Base-by-base conservation (phyloP, 2,888 invertebrate species). In the Lochmaea crataegi region DNA sequence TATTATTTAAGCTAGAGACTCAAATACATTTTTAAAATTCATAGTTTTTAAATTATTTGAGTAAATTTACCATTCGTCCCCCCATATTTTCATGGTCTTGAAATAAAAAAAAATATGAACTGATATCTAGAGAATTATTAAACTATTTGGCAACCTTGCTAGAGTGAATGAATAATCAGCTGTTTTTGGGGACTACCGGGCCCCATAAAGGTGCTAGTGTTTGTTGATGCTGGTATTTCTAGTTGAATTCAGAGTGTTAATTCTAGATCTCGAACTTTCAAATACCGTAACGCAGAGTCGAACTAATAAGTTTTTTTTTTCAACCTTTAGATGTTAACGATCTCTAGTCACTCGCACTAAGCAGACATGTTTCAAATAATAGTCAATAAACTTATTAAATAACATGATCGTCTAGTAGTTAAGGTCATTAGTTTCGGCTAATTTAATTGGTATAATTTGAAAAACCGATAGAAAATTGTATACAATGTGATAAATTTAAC, bases 121-220 rank as follows among this genome's bases (percentile, higher is more conserved):
- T 32, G 32, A 32, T 53, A 53, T 9, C 9, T 53, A 6, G 7
- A 10, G 9, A 53, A 18, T 53, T 53, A 16, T 53, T 53, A 6
- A 16, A 10, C 7, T 18, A 16, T 53, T 7, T 53, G 53, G 16
- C 53, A 53, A 53, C 53, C 6, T 53, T 18, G 53, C 10, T 6
- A 53, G 53, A 18, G 53, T 42, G 61, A 63, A 42, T 41, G 38
- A 16, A 18, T 18, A 58, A 67, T 67, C 67, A 67, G 67, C 67
- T 67, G 67, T 67, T 67, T 63, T 67, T 58, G 42, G 32, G 58
- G 45, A n/a, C 66, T 22, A 22, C 26, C 67, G 67, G 67, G 67
- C 67, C 67, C 45, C 67, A 67, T 58, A 16, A 67, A 67, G 67
- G 67, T 67, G 67, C 67, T 58, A 16, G 10, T 45, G 42, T 63